A percentile compares a stretch with the other conserved stretches of the same genome.
Conservation (phyloP, 2,888 invertebrate genomes). For the Drosophila paracracens region DNA sequence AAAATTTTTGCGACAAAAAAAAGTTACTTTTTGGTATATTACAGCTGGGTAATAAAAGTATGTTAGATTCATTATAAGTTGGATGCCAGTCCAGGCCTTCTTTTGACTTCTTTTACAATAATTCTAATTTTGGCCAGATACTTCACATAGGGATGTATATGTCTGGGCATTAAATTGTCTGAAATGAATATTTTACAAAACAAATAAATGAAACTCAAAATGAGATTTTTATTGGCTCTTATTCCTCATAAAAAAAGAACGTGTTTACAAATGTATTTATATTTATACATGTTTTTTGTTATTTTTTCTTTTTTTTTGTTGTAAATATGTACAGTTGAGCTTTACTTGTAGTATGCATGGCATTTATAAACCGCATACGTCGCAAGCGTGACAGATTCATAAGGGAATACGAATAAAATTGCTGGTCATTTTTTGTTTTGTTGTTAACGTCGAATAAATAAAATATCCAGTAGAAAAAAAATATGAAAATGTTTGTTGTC, state of each 20-base stretch:
- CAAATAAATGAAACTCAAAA: background rate
- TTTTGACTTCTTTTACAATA: background rate
- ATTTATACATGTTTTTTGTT: background rate
- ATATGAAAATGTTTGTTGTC: background rate
- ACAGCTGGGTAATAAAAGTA: background rate
- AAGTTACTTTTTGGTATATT: background rate
- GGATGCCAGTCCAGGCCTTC: background rate
- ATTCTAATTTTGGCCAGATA: background rate
- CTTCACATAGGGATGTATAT: background rate
- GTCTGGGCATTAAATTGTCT: background rate
- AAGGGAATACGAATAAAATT: background rate
- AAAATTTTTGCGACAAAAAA: background rate
- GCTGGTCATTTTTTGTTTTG: background rate
- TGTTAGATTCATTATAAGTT: background rate
- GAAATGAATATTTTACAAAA: background rate
- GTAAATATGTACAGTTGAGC: background rate
- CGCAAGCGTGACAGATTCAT: background rate
- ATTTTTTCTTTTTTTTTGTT: background rate
- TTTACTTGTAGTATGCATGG: background rate
- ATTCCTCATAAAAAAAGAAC: background rate
- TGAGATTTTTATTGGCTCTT: background rate
- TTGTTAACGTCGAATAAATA: background rate
- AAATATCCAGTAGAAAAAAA: background rate
- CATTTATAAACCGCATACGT: constrained; percentile 12
- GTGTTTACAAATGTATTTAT: background rate